Conservation (phyloP, 2,797 vertebrate species). For the Acrocephalus scirpaceus region DNA sequence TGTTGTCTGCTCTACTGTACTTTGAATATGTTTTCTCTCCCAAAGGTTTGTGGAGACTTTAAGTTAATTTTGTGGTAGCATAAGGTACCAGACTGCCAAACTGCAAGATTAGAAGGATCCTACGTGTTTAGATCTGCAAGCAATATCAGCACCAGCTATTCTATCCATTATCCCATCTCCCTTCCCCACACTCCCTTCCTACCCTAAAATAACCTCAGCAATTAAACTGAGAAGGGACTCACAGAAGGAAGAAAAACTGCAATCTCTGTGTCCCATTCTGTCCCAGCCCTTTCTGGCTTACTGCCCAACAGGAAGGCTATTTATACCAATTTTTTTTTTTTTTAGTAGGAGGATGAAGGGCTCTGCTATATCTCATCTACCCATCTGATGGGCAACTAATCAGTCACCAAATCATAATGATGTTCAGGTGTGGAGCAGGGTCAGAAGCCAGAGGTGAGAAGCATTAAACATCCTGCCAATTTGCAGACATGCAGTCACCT, state of each 20-base stretch:
- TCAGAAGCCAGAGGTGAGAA: background rate
- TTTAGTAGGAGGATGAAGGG: background rate
- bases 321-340: background rate
- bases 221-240: background rate
- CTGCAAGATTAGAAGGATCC: background rate
- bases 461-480: background rate
- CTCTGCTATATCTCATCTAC: background rate
- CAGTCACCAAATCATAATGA: background rate
- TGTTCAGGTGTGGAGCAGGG: background rate
- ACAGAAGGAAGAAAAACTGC: background rate
- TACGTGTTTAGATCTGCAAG: background rate
- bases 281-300: background rate
- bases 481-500: background rate
- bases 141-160: background rate
- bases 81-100: background rate
- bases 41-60: background rate
- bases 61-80: conserved; percentile 16
- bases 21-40: background rate
- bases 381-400: background rate
- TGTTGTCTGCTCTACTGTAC: background rate
- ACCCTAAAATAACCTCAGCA: background rate
- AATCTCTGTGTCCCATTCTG: background rate
- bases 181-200: background rate
- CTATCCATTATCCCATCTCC: background rate
- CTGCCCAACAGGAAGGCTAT: background rate